A percentile compares a stretch with the other conserved stretches of the same genome.
These are phyloP conservation scores for Ischnus inquisitorius DNA, from an alignment of 2,888 invertebrate genomes.

Conservation along the genomic window DNA sequence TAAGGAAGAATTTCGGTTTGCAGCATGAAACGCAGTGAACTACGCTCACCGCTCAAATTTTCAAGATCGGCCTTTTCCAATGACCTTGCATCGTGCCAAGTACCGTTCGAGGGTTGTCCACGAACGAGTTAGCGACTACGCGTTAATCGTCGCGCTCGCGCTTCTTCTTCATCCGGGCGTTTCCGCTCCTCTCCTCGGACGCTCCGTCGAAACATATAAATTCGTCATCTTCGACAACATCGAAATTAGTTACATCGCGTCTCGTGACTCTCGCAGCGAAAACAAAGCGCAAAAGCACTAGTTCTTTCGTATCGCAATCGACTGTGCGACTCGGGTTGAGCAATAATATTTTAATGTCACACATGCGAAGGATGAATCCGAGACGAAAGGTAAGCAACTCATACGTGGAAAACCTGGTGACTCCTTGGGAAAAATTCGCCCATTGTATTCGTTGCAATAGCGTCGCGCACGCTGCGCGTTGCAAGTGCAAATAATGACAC, in stretches of 20 bases:
- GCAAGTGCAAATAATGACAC: slow-evolving; percentile 51
- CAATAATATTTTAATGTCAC: background rate
- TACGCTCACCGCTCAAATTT: background rate
- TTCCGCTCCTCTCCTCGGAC: background rate
- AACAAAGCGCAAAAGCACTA: background rate
- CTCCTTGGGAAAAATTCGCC: slow-evolving; percentile 44
- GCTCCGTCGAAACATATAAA: slow-evolving; percentile 5
- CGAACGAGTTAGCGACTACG: slow-evolving; percentile 1
- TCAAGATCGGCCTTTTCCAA: background rate
- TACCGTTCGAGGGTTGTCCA: slow-evolving; percentile 1
- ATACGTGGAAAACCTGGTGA: slow-evolving; percentile 35
- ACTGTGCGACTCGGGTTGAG: background rate
- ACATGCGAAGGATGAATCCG: slow-evolving; percentile 38
- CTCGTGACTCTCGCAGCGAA: background rate
- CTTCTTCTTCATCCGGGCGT: slow-evolving; percentile 2
- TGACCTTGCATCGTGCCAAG: slow-evolving; percentile 25
- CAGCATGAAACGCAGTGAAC: background rate
- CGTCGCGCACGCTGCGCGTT: slow-evolving; percentile 12
- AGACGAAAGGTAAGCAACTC: slow-evolving; percentile 23
- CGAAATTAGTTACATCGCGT: background rate
- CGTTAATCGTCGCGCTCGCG: slow-evolving; percentile 11
- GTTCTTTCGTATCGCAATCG: background rate
- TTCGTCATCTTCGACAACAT: background rate
- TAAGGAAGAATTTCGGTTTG: background rate
- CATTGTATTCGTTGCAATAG: slow-evolving; percentile 47